Evolutionary conservation across 2,113 vertebrate genomes (phyloP).

Genomic region (Steatornis caripensis): DNA sequence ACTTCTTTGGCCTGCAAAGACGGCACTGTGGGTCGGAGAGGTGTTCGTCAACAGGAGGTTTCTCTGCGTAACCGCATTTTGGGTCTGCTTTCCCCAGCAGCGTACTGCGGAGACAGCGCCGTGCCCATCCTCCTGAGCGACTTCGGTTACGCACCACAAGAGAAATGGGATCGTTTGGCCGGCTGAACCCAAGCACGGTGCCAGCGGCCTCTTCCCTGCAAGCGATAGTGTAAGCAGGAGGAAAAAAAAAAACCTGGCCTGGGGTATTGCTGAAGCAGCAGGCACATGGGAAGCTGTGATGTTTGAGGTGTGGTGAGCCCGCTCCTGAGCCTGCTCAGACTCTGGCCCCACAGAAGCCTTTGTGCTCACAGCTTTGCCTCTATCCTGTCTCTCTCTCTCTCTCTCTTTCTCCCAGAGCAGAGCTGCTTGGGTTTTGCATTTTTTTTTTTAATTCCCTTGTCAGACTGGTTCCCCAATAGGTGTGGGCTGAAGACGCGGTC

Average conservation of each 20-base stretch:
- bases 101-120: fast-evolving
- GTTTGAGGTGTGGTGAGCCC: not conserved
- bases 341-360: not conserved
- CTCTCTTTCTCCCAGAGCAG: not conserved
- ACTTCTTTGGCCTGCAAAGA: not conserved
- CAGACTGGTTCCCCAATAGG: fast-evolving
- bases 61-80: fast-evolving
- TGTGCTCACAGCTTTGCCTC: fast-evolving
- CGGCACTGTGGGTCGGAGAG: fast-evolving
- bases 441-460: not conserved
- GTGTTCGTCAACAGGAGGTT: not conserved
- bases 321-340: not conserved
- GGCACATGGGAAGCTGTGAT: not conserved
- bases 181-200: not conserved
- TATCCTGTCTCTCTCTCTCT: not conserved
- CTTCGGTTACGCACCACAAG: fast-evolving
- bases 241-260: not conserved
- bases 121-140: not conserved
- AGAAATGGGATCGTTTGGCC: fast-evolving
- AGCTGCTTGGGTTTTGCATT: fast-evolving
- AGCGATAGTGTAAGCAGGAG: not conserved
- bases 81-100: not conserved
- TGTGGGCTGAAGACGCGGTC: not conserved
- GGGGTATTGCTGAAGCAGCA: not conserved
- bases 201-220: not conserved